These are phyloP conservation scores for Campylorhamphus procurvoides DNA, from an alignment of 2,113 vertebrate genomes.

Conservation along the genomic window DNA sequence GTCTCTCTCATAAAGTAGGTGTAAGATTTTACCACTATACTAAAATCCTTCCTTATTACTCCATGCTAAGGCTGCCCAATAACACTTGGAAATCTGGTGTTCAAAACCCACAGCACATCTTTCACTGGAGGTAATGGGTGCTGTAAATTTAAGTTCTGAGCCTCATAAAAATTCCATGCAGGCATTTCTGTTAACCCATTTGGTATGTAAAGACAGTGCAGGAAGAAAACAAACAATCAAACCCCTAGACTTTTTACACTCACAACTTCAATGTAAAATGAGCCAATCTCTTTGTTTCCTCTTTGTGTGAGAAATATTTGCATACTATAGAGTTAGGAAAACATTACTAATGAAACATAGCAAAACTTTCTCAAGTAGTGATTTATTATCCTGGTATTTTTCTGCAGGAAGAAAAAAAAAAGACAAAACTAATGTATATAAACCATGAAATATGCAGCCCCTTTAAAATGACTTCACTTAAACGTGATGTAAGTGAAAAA, in stretches of 20 bases:
- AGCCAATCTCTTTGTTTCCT: neutral
- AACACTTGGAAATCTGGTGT: neutral
- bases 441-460: neutral
- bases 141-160: neutral
- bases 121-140: neutral
- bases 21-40: conserved; percentile 28
- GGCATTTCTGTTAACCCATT: neutral
- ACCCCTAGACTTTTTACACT: neutral
- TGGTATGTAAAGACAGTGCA: neutral
- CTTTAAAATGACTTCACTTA: neutral
- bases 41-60: conserved; percentile 48
- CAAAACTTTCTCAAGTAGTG: neutral
- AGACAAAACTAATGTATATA: neutral
- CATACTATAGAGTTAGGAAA: neutral
- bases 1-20: conserved; percentile 20
- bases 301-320: neutral
- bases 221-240: neutral
- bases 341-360: neutral
- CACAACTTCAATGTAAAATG: neutral
- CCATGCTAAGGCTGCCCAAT: neutral
- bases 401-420: neutral
- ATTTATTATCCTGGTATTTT: neutral
- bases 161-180: neutral
- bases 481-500: neutral
- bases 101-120: neutral